A percentile compares a stretch with the other conserved stretches of the same genome.
These are phyloP conservation scores for Porites lobata DNA, from an alignment of 92 coral and sea anemone genomes.

Conservation along the genomic window DNA sequence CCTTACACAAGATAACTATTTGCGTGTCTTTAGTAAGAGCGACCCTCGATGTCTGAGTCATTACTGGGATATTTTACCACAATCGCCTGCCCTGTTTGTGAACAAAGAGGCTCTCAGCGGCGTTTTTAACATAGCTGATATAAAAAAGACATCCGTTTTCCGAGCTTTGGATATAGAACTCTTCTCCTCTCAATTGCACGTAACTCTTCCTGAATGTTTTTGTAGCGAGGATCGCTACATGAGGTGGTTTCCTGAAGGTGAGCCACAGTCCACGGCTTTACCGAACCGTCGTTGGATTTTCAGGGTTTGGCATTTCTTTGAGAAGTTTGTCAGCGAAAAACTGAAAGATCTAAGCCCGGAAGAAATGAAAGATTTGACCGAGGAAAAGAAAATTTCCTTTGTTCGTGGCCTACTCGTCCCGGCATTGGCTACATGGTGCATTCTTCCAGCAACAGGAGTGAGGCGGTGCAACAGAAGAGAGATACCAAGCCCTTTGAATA, in stretches of 20 bases:
- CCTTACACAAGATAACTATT: too few species aligned
- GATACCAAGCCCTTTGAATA: not conserved
- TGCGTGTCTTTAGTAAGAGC: conserved; percentile 49
- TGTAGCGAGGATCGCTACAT: not conserved
- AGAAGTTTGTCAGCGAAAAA: not conserved
- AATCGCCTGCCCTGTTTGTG: conserved; percentile 62
- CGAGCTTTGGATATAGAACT: conserved; percentile 26
- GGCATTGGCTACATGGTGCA: conserved; percentile 67
- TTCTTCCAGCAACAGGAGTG: conserved; percentile 67
- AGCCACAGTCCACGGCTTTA: not conserved
- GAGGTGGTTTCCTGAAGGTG: conserved; percentile 17
- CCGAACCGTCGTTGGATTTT: conserved; percentile 26
- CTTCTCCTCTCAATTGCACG: conserved; percentile 28
- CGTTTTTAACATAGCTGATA: not conserved
- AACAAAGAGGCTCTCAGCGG: conserved; percentile 19
- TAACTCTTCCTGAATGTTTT: too few species aligned
- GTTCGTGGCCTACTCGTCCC: conserved; percentile 18
- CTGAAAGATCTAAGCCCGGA: not conserved
- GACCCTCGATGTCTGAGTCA: conserved; percentile 59
- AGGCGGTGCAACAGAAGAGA: not conserved
- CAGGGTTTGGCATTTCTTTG: conserved; percentile 36
- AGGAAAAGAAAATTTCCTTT: conserved; percentile 15
- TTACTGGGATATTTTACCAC: not conserved
- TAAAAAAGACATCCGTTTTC: conserved; percentile 2
- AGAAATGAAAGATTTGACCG: not conserved